phyloP scores from a whole-genome alignment of 2,888 invertebrate species.

The Rhamnusium bicolor region DNA sequence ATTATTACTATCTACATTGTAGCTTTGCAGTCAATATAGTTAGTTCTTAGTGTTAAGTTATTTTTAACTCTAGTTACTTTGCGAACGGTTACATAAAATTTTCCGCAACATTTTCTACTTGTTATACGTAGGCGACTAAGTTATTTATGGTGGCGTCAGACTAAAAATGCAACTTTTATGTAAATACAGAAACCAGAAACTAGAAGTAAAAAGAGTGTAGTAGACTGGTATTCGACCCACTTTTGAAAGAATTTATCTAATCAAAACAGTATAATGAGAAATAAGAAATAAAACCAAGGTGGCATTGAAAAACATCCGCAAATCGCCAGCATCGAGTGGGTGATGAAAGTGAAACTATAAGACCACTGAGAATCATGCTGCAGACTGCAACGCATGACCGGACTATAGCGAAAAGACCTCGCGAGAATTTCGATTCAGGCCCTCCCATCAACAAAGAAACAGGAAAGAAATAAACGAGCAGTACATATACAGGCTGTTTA shows the following conservation, averaged over 20 bases:
- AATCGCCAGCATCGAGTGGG: slow-evolving; percentile 23
- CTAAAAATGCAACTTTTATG: slow-evolving; percentile 13
- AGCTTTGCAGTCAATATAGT: too few relatives aligned
- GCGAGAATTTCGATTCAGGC: background rate
- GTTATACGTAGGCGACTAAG: slow-evolving; percentile 26
- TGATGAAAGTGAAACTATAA: slow-evolving; percentile 22
- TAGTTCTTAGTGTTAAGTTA: too few relatives aligned
- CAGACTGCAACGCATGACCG: background rate
- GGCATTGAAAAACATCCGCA: slow-evolving; percentile 28
- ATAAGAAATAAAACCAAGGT: slow-evolving; percentile 1
- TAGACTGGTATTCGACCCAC: slow-evolving; percentile 16
- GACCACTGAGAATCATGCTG: background rate
- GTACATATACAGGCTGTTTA: too few relatives aligned
- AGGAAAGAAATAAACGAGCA: too few relatives aligned
- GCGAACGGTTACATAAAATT: slow-evolving; percentile 16
- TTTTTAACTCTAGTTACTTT: too few relatives aligned
- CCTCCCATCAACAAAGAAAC: too few relatives aligned
- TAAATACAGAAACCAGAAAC: slow-evolving; percentile 8
- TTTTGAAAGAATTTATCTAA: slow-evolving; percentile 23
- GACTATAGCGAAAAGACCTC: background rate
- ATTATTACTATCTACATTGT: too few relatives aligned
- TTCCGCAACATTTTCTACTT: slow-evolving; percentile 19
- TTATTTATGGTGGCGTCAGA: slow-evolving; percentile 28
- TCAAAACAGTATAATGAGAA: background rate
- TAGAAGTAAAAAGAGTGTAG: slow-evolving; percentile 18